Evolutionary conservation across 2,113 vertebrate genomes (phyloP).

Genomic region (Myotis lucifugus): DNA sequence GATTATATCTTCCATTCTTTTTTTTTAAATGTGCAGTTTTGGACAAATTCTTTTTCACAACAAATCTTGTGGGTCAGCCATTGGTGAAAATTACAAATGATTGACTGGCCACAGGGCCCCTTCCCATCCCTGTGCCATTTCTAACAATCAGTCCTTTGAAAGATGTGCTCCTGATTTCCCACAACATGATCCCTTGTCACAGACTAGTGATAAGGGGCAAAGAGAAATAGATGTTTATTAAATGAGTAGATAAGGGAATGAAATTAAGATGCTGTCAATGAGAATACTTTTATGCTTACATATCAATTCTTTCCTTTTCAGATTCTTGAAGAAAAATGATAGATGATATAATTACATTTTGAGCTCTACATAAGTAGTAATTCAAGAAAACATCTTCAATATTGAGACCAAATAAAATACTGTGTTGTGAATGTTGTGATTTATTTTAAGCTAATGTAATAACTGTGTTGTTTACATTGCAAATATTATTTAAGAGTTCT

Average conservation of each 20-base stretch:
- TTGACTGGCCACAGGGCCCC: background rate
- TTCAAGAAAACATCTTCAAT: conserved; percentile 89
- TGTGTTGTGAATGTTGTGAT: conserved; percentile 89
- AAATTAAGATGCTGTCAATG: background rate
- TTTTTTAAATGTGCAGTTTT: background rate
- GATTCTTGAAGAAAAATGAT: conserved; percentile 89
- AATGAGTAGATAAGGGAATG: background rate
- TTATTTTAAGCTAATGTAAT: conserved; percentile 88
- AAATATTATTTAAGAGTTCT: conserved; percentile 89
- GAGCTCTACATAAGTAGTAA: conserved; percentile 88
- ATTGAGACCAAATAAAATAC: conserved; percentile 89
- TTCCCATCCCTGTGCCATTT: background rate
- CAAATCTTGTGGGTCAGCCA: background rate
- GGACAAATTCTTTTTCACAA: background rate
- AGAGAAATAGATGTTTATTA: background rate
- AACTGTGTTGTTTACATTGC: conserved; percentile 93
- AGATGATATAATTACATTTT: conserved; percentile 86
- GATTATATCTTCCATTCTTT: background rate
- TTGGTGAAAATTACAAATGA: background rate
- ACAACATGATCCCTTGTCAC: background rate
- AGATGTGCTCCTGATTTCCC: background rate
- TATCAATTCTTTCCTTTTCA: conserved; percentile 83
- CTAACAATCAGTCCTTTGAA: background rate
- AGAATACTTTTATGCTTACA: conserved; percentile 17
- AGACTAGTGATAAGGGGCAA: background rate